Evolutionary conservation across 2,888 invertebrate species (phyloP), one percentile per base, ranked within the genome.

Genomic region (Germaria angustata): DNA sequence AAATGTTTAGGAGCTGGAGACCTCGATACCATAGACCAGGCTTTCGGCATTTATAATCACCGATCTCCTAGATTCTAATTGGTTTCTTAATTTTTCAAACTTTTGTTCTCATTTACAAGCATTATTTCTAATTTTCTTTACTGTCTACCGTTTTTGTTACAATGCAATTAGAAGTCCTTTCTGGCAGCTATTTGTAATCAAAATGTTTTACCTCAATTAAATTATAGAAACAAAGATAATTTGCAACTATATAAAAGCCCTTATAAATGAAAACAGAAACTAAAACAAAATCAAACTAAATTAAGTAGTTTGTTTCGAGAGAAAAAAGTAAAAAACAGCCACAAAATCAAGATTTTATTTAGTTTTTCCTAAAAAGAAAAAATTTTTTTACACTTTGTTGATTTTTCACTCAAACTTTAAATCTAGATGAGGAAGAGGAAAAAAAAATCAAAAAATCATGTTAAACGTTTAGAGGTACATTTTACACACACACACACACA

Each of bases 161-260:
- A 75, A 66, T 15, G 24, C 44, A 75, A 75, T 75, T 75, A 66
- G 57, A 57, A 66, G 66, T 72, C 66, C 72, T 66, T 79, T 59
- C 49, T 44, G 66, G n/a, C 44, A 79, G 63, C 79, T 59, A 66
- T 72, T 72, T 79, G 79, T 20, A 72, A 72, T 73, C 79, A 73
- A 75, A 71, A 76, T 82, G 53, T 71, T 82, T 79, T 82, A 82
- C 82, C 82, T 82, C 71, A 82, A 82, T 82, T 82, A 82, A 76
- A 82, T 79, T 71, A 71, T 28, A 66, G 76, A 79, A 77, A 69
- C 51, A 77, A 61, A 73, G 20, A 71, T 71, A 53, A 75, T 75
- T 69, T 65, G 32, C 39, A 75, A 75, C n/a, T 55, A 61, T 53
- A 34, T 57, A 39, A 75, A 53, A 75, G 9, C 69, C 75, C 65